A percentile compares a stretch with the other conserved stretches of the same genome.
Conservation (phyloP, 2,797 vertebrate genomes). For the Acrossocheilus wenchowensis region DNA sequence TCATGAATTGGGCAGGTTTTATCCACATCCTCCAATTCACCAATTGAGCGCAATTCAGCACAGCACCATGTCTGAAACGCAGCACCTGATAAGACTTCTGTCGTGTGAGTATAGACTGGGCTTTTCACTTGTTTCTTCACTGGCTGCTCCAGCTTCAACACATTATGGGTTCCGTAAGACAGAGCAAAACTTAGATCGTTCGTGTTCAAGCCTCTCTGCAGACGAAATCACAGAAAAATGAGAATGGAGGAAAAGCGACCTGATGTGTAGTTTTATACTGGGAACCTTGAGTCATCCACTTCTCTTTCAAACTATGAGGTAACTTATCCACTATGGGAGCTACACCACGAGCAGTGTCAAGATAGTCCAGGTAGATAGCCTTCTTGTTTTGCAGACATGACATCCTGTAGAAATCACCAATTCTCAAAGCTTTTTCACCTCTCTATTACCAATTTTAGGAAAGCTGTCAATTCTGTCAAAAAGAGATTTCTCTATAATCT, state of each 20-base stretch:
- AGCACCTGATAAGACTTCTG: neutral
- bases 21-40: neutral
- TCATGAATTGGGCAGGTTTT: neutral
- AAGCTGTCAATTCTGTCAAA: no score
- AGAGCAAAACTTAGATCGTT: neutral
- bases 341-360: neutral
- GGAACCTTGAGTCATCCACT: neutral
- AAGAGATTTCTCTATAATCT: no score
- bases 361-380: neutral
- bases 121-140: neutral
- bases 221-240: neutral
- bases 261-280: neutral
- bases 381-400: neutral
- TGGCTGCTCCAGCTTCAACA: slow-evolving; percentile 1
- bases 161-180: neutral
- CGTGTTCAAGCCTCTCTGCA: neutral
- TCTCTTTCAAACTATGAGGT: no score
- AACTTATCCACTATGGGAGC: neutral
- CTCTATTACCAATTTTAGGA: neutral
- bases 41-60: neutral
- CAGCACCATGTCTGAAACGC: neutral
- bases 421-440: neutral
- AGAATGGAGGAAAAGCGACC: neutral
- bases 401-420: neutral
- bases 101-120: slow-evolving; percentile 5